Conservation (phyloP, 1,140 invertebrate species). For the Leptinotarsa undecemlineata region DNA sequence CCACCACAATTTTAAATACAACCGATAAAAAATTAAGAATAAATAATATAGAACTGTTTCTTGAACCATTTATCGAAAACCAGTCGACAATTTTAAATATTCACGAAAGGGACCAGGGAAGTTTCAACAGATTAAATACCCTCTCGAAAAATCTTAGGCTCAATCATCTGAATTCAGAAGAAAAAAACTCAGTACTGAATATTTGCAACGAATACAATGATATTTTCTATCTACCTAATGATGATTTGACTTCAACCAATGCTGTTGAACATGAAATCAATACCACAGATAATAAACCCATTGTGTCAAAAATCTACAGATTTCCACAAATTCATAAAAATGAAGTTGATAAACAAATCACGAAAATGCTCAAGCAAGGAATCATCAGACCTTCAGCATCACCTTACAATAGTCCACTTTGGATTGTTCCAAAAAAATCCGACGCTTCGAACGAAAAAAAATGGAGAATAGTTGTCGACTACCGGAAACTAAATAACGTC, state of each 20-base stretch:
- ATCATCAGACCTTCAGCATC: constrained; percentile 51
- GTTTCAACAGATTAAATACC: too few species aligned
- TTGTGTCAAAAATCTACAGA: constrained; percentile 44
- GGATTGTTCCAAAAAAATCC: constrained; percentile 53
- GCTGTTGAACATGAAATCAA: constrained; percentile 45
- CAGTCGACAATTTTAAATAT: too few species aligned
- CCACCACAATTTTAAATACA: too few species aligned
- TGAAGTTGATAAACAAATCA: constrained; percentile 53
- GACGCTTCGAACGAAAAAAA: constrained; percentile 52
- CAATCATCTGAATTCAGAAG: too few species aligned
- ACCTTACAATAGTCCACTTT: constrained; percentile 51
- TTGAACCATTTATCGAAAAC: too few species aligned
- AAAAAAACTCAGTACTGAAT: too few species aligned
- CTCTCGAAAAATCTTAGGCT: too few species aligned
- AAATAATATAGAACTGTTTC: too few species aligned
- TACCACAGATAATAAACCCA: constrained; percentile 21
- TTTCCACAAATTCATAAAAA: constrained; percentile 52
- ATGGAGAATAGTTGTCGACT: constrained; percentile 54
- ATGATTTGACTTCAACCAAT: constrained; percentile 34
- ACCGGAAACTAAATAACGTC: constrained; percentile 52
- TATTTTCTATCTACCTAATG: constrained; percentile 37
- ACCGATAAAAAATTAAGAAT: too few species aligned
- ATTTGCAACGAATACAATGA: constrained; percentile 37
- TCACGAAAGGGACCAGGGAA: too few species aligned
- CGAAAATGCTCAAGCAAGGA: constrained; percentile 53